Evolutionary conservation across 2,113 vertebrate species (phyloP), one percentile per base, ranked within the genome.

Genomic region (Sphyrna mokarran): DNA sequence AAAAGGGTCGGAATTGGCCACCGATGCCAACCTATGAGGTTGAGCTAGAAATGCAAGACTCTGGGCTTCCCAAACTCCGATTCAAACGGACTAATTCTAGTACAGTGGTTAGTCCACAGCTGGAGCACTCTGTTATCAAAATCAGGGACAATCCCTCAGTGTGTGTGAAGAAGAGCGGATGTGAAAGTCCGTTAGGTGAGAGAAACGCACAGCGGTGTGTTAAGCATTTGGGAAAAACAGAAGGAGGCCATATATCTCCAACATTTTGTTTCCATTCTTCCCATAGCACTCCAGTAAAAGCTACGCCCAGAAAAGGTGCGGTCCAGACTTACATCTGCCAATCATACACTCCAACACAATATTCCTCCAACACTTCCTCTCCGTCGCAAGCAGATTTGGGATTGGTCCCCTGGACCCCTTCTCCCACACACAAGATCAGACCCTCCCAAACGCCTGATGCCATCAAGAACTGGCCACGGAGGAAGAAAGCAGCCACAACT

Each of bases 321-420:
- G 97, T 98, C 20, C 99, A 99, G 90, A 99, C 98, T 0, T 98
- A 98, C 95, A 99, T 99, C 96, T 99, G 99, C 96, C 98, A 98
- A 96, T 98, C 98, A 0, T 99, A 98, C 95, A 99, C 99, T 1
- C 99, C 99, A 0, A 99, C 98, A 0, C 97, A 80, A 29, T 97
- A 98, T 80, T 96, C 97, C 4, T 97, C 97, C 0, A 97, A 96
- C 0, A 97, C 97, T 23, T 96, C 97, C 26, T 98, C 99, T 29
- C 98, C 98, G 0, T 96, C 97, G 13, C 97, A 97, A 0, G 2
- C 96, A 2, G 97, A 98, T 20, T 96, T 96, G 0, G 96, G 97
- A 70, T 95, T 37, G 8, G 93, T 97, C 94, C 97, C 98, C 1
- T 97, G 96, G 97, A 99, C 98, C 0, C 99, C 99, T 0, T 99